phyloP scores from a whole-genome alignment of 2,797 vertebrate genomes.

The Muscicapa comitata region DNA sequence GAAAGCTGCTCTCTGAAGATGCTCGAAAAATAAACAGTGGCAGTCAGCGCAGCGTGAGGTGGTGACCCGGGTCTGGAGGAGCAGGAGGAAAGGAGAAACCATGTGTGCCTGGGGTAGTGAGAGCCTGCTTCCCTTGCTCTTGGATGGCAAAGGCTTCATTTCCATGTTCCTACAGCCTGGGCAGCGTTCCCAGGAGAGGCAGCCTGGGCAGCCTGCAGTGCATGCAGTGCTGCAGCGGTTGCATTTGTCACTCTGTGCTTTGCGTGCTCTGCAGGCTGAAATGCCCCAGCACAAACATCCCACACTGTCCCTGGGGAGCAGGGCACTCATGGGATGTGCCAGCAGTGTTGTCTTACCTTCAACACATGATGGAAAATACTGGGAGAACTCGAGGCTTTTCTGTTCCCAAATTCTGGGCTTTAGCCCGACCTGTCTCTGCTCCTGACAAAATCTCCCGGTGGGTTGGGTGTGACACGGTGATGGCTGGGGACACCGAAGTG shows the following conservation, averaged over 20 bases:
- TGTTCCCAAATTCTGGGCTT: not conserved
- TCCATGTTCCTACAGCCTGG: not conserved
- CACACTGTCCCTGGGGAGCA: not conserved
- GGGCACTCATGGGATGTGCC: not conserved
- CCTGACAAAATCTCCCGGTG: not conserved
- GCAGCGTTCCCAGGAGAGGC: not conserved
- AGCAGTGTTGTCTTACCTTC: not conserved
- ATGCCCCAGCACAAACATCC: not conserved
- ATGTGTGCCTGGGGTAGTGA: not conserved
- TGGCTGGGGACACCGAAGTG: not conserved
- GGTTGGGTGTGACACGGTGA: not conserved
- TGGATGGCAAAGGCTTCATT: not conserved
- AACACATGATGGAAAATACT: not conserved
- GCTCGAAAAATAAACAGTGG: slow-evolving; percentile 23
- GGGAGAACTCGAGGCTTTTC: not conserved
- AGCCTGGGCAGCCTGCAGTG: not conserved
- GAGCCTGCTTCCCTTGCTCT: not conserved
- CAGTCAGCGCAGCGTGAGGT: not conserved
- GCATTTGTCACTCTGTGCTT: not conserved
- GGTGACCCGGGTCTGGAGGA: not conserved
- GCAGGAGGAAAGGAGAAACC: not conserved
- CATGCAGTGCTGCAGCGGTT: not conserved
- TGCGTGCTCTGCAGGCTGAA: not conserved
- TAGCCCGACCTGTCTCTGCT: not conserved
- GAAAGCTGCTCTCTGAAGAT: slow-evolving; percentile 33